phyloP scores from a whole-genome alignment of 2,797 vertebrate genomes.

The Pseudochirops corinnae region DNA sequence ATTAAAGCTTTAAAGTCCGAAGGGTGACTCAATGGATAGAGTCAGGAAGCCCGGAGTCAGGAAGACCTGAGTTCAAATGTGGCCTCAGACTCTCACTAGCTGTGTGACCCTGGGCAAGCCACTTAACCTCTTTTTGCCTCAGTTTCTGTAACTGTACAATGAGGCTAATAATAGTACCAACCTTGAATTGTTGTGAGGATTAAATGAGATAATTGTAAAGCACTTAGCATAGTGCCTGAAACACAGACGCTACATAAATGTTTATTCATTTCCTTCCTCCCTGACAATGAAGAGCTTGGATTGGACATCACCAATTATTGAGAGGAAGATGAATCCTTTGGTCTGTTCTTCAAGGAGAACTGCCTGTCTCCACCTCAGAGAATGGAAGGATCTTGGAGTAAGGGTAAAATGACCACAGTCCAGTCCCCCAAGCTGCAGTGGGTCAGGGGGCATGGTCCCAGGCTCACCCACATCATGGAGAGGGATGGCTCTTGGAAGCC shows the following conservation, averaged over 20 bases:
- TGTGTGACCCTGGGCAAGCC: not conserved
- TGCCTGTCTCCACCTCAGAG: not conserved
- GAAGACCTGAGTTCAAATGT: not conserved
- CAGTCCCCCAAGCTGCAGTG: not conserved
- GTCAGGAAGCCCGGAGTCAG: not conserved
- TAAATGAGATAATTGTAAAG: not conserved
- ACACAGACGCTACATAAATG: not conserved
- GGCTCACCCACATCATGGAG: not conserved
- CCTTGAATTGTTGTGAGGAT: not conserved
- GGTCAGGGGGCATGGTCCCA: not conserved
- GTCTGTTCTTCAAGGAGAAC: not conserved
- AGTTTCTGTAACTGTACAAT: not conserved
- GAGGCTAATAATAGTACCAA: not conserved
- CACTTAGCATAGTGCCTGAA: not conserved
- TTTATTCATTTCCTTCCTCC: not conserved
- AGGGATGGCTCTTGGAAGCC: not conserved
- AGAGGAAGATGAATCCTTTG: not conserved
- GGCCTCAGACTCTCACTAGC: not conserved
- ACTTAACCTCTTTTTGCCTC: not conserved
- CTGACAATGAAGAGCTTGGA: not conserved
- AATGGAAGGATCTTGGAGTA: not conserved
- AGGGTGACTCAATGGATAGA: no score
- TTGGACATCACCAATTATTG: not conserved
- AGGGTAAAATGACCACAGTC: not conserved
- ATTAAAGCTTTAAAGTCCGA: not conserved